Percentiles rank a stretch among this genome's conserved stretches.
Evolutionary conservation across 2,888 invertebrate genomes (phyloP).

Genomic region (Macrostomum cliftonense): DNA sequence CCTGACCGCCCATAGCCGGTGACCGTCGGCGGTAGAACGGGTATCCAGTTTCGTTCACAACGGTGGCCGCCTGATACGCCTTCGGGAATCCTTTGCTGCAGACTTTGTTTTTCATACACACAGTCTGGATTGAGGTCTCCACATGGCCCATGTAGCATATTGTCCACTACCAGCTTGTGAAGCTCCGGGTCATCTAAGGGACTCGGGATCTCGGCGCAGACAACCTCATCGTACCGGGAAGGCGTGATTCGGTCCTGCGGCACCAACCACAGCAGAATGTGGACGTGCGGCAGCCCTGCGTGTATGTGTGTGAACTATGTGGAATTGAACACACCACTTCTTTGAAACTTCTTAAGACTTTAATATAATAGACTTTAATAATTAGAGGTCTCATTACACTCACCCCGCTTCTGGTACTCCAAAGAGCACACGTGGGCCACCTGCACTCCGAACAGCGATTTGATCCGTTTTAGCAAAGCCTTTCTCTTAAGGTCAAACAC

Average conservation of each 20-base stretch:
- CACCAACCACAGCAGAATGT: constrained; percentile 16
- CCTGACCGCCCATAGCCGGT: constrained; percentile 12
- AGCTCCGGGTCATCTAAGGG: constrained; percentile 12
- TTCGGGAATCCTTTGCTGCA: constrained; percentile 34
- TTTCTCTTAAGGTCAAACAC: constrained; percentile 9
- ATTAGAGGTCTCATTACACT: too few species aligned
- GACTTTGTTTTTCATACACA: constrained; percentile 30
- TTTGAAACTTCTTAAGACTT: too few species aligned
- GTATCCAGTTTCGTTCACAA: constrained; percentile 23
- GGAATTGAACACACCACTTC: too few species aligned
- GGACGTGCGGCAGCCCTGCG: constrained; percentile 20
- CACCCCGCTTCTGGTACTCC: constrained; percentile 23
- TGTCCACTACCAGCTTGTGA: constrained; percentile 11
- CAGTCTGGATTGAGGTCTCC: constrained; percentile 16
- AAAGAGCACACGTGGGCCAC: constrained; percentile 15
- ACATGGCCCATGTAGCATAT: constrained; percentile 20
- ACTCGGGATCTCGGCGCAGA: constrained; percentile 16
- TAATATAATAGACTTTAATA: too few species aligned
- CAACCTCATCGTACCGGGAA: constrained; percentile 11
- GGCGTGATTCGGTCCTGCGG: constrained; percentile 17
- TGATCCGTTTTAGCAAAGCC: constrained; percentile 3
- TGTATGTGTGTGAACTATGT: too few species aligned
- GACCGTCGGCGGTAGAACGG: constrained; percentile 24
- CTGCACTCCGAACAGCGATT: constrained; percentile 16
- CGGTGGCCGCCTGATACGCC: constrained; percentile 18